Evolutionary conservation across 30 jellyfish, hydroid and myxozoan species (phyloP).

Genomic region (Turritopsis dohrnii): DNA sequence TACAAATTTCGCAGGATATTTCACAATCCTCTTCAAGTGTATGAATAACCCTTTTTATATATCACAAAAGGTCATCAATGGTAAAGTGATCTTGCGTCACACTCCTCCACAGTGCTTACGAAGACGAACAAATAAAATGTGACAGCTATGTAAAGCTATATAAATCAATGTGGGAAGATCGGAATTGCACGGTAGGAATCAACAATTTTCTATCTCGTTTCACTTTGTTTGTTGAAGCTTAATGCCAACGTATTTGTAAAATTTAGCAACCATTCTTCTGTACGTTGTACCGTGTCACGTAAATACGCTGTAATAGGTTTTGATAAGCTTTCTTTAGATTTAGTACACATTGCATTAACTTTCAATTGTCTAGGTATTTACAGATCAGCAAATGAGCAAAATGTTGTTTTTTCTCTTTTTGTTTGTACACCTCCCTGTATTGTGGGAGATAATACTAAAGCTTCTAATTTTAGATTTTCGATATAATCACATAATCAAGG

Average conservation of each 20-base stretch:
- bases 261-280: too few species aligned
- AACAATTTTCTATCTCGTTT: not conserved
- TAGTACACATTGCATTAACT: not conserved
- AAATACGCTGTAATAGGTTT: too few species aligned
- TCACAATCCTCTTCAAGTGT: not conserved
- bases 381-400: not conserved
- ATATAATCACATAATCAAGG: not conserved
- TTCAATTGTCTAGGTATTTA: not conserved
- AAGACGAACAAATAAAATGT: not conserved
- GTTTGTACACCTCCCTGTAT: not conserved
- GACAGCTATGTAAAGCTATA: not conserved
- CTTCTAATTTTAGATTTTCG: not conserved
- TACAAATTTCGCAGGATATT: too few species aligned
- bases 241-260: too few species aligned
- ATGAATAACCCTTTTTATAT: not conserved
- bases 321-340: not conserved
- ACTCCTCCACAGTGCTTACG: not conserved
- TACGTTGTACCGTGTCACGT: too few species aligned
- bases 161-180: not conserved
- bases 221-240: not conserved
- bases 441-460: not conserved
- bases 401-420: too few species aligned
- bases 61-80: not conserved
- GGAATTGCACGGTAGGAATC: not conserved
- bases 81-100: not conserved